These are phyloP conservation scores for Biston stratarius DNA, from an alignment of 2,888 invertebrate species.

Conservation along the genomic window DNA sequence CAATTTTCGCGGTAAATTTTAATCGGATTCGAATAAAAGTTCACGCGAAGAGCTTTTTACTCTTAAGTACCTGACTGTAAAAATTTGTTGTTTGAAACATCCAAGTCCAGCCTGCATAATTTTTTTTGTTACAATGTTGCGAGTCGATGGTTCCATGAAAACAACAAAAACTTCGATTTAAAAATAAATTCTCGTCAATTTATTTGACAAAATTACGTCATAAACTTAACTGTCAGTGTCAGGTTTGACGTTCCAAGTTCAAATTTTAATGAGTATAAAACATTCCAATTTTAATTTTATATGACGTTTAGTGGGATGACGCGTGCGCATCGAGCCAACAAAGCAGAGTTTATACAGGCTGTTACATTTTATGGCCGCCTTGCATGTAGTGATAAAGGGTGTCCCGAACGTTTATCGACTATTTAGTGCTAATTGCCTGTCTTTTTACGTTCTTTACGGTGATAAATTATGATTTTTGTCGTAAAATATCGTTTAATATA, in stretches of 20 bases:
- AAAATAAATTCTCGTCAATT: constrained; percentile 36
- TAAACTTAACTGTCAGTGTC: constrained; percentile 49
- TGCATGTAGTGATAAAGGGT: constrained; percentile 67
- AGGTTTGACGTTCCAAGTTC: constrained; percentile 38
- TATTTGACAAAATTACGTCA: constrained; percentile 51
- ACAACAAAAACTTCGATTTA: constrained; percentile 52
- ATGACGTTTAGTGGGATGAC: constrained; percentile 51
- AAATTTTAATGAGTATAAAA: constrained; percentile 32
- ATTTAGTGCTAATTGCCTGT: constrained; percentile 75
- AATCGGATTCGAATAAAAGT: too few relatives aligned
- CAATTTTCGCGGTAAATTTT: too few relatives aligned
- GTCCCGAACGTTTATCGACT: constrained; percentile 62
- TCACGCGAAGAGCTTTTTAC: too few relatives aligned
- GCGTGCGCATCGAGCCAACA: constrained; percentile 75
- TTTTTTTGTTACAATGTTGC: too few relatives aligned
- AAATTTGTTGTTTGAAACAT: too few relatives aligned
- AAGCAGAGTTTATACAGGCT: constrained; percentile 60
- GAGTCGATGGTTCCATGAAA: constrained; percentile 30
- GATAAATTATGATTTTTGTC: constrained; percentile 50
- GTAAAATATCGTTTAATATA: constrained; percentile 27
- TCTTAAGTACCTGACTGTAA: too few relatives aligned
- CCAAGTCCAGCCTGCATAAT: too few relatives aligned
- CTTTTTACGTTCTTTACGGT: constrained; percentile 57
- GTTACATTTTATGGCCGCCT: constrained; percentile 64
- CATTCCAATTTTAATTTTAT: constrained; percentile 42